phyloP scores from a whole-genome alignment of 2,113 vertebrate species.

The Pontoporia blainvillei region DNA sequence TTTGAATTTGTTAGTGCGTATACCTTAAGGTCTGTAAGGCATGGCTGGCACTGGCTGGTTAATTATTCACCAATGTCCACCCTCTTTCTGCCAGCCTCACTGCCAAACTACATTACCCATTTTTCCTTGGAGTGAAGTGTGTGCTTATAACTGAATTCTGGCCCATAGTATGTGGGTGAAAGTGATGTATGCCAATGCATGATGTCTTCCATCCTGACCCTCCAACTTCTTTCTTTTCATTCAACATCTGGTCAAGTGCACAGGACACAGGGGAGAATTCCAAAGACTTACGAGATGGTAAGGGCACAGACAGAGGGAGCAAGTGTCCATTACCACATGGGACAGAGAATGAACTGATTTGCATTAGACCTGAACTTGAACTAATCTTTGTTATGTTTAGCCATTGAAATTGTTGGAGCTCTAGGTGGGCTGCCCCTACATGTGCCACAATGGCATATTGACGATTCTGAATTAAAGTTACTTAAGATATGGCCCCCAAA shows the following conservation, averaged over 20 bases:
- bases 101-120: not conserved
- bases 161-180: not conserved
- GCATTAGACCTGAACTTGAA: not conserved
- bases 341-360: not conserved
- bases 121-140: not conserved
- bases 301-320: not conserved
- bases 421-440: accelerated
- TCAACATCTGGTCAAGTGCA: not conserved
- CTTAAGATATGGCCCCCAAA: not conserved
- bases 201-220: not conserved
- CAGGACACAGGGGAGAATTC: not conserved
- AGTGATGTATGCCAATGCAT: not conserved
- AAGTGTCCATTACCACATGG: too few species aligned
- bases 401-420: not conserved
- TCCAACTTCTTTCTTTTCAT: not conserved
- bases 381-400: not conserved
- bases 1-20: not conserved
- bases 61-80: not conserved
- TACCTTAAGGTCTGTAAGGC: not conserved
- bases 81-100: not conserved
- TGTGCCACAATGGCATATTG: not conserved
- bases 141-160: not conserved
- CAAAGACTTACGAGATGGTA: not conserved
- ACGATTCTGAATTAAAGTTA: not conserved
- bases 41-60: too few species aligned